Conservation (phyloP, 1,140 invertebrate genomes). For the Camponotus vicinus region DNA sequence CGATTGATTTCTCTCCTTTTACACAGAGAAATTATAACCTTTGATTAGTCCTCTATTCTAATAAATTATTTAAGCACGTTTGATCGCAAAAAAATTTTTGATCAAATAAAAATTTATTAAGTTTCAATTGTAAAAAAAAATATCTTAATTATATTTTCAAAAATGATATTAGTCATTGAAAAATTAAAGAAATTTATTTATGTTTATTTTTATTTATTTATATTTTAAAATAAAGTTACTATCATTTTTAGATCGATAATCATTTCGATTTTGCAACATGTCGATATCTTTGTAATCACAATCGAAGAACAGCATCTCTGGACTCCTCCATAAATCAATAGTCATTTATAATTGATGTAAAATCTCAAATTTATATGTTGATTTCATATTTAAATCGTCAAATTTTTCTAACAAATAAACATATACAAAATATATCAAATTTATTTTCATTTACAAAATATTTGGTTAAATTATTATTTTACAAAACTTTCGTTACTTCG, state of each 20-base stretch:
- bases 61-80: neutral
- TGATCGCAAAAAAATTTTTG: neutral
- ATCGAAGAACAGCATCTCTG: conserved; percentile 21
- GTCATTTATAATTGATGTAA: neutral
- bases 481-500: neutral
- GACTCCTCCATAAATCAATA: conserved; percentile 66
- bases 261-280: conserved; percentile 8
- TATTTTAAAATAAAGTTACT: neutral
- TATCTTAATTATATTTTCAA: neutral
- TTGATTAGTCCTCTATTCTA: neutral
- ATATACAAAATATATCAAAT: neutral
- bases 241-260: too few relatives aligned
- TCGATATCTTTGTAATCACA: conserved; percentile 58
- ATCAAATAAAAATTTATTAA: neutral
- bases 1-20: neutral
- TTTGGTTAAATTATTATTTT: conserved; percentile 5
- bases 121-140: neutral
- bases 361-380: neutral
- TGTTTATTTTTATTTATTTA: too few relatives aligned
- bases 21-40: neutral
- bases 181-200: neutral
- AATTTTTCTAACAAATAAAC: neutral
- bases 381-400: conserved; percentile 56
- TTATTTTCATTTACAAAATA: neutral
- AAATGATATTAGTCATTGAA: neutral